phyloP scores from a whole-genome alignment of 2,888 invertebrate genomes.

The Melipona beecheii region DNA sequence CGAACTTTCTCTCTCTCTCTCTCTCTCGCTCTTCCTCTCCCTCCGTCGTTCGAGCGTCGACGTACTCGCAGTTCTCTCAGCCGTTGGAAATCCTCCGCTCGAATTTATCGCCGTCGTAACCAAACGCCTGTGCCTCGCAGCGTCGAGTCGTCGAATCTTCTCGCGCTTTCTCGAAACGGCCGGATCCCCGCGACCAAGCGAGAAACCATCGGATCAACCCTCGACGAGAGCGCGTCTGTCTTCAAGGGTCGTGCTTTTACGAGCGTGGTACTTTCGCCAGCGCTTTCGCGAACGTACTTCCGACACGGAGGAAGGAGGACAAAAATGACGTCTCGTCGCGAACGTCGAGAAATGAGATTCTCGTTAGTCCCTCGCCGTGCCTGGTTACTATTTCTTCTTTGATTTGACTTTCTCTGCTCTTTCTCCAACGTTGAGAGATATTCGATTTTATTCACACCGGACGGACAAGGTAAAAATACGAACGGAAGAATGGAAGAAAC shows the following conservation, averaged over 20 bases:
- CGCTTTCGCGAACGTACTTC: not conserved
- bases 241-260: constrained; percentile 26
- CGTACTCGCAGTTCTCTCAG: constrained; percentile 82
- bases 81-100: constrained; percentile 79
- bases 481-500: too few relatives aligned
- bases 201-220: constrained; percentile 53
- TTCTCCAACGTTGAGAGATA: too few relatives aligned
- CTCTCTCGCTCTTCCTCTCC: not conserved
- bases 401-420: too few relatives aligned
- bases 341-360: too few relatives aligned
- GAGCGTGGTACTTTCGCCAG: not conserved
- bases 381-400: too few relatives aligned
- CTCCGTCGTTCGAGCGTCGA: constrained; percentile 48
- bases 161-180: constrained; percentile 48
- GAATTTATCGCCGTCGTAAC: constrained; percentile 80
- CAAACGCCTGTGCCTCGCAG: constrained; percentile 45
- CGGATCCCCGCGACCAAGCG: constrained; percentile 30
- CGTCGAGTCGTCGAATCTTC: constrained; percentile 42
- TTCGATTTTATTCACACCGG: too few relatives aligned
- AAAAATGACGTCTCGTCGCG: too few relatives aligned
- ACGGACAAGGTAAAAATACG: too few relatives aligned
- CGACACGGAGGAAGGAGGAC: not conserved
- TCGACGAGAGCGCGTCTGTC: not conserved
- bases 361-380: too few relatives aligned
- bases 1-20: constrained; percentile 69